These are phyloP conservation scores for Gonioctena quinquepunctata DNA, from an alignment of 1,140 invertebrate species.

Conservation along the genomic window DNA sequence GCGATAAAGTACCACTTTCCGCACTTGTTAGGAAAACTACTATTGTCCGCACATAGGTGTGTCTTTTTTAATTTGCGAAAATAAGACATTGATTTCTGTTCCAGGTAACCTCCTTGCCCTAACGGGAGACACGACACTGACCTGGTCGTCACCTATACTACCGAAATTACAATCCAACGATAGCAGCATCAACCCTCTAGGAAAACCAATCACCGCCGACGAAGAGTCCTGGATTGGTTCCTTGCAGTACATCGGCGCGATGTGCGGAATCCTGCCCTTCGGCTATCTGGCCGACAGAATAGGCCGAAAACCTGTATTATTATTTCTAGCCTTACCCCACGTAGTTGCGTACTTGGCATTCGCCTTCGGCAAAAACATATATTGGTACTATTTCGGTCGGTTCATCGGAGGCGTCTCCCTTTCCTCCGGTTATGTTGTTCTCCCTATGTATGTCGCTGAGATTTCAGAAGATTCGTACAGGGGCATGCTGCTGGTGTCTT, in stretches of 20 bases:
- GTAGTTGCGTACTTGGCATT: constrained; percentile 54
- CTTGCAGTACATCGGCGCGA: constrained; percentile 75
- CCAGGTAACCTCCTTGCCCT: constrained; percentile 69
- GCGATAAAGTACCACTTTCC: no score
- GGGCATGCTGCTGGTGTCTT: constrained; percentile 28
- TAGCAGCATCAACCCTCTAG: constrained; percentile 54
- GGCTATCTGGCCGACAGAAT: constrained; percentile 67
- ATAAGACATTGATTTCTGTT: no score
- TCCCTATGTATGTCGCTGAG: constrained; percentile 60
- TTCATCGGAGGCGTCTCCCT: constrained; percentile 55
- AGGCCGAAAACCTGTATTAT: constrained; percentile 57
- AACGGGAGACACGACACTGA: constrained; percentile 66
- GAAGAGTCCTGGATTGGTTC: constrained; percentile 81
- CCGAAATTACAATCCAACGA: constrained; percentile 58
- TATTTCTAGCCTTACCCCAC: constrained; percentile 51
- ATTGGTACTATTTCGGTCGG: constrained; percentile 50
- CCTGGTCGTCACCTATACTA: constrained; percentile 74
- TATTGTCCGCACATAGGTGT: no score
- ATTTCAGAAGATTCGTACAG: constrained; percentile 51
- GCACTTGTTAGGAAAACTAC: no score
- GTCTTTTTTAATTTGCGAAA: no score
- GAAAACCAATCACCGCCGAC: constrained; percentile 53
- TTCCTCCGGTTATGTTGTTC: constrained; percentile 56
- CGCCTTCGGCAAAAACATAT: constrained; percentile 50
- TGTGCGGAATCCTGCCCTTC: constrained; percentile 68